Percentiles rank a stretch among this genome's conserved stretches.
phyloP scores from a whole-genome alignment of 2,113 vertebrate genomes.

The Genyomyrus donnyi region DNA sequence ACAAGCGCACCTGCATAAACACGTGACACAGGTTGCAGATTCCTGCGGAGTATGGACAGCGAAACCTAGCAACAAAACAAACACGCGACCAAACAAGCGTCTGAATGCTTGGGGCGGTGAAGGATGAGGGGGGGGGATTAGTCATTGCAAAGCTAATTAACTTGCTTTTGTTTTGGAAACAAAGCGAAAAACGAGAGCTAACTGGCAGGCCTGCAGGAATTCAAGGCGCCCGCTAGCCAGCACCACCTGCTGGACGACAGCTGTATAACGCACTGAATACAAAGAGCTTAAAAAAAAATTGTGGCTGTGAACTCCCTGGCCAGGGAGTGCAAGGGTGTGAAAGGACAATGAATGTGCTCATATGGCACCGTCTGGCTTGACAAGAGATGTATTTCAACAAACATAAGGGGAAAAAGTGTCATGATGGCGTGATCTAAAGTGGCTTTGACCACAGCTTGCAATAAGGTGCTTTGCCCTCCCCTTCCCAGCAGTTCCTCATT shows the following conservation, averaged over 20 bases:
- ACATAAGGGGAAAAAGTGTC: not conserved
- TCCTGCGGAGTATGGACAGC: not conserved
- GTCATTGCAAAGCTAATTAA: not conserved
- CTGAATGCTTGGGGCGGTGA: not conserved
- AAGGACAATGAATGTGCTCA: not conserved
- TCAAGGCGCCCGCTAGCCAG: not conserved
- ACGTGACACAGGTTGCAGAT: not conserved
- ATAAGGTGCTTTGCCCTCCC: not conserved
- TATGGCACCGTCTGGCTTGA: not conserved
- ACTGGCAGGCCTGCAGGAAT: not conserved
- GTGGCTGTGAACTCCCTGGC: not conserved
- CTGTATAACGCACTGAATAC: not conserved
- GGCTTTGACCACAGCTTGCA: not conserved
- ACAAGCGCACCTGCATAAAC: not conserved
- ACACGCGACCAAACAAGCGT: not conserved
- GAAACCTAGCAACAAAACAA: not conserved
- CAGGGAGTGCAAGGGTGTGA: not conserved
- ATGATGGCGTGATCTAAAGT: not conserved
- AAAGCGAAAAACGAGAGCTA: not conserved
- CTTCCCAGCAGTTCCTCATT: not conserved
- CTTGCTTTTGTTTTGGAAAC: not conserved
- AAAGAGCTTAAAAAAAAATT: not conserved
- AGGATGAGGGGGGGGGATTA: not conserved
- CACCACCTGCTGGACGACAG: not conserved
- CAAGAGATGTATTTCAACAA: not conserved